A percentile compares a stretch with the other conserved stretches of the same genome.
Evolutionary conservation across 1,140 invertebrate species (phyloP).

Genomic region (Monomorium pharaonis): DNA sequence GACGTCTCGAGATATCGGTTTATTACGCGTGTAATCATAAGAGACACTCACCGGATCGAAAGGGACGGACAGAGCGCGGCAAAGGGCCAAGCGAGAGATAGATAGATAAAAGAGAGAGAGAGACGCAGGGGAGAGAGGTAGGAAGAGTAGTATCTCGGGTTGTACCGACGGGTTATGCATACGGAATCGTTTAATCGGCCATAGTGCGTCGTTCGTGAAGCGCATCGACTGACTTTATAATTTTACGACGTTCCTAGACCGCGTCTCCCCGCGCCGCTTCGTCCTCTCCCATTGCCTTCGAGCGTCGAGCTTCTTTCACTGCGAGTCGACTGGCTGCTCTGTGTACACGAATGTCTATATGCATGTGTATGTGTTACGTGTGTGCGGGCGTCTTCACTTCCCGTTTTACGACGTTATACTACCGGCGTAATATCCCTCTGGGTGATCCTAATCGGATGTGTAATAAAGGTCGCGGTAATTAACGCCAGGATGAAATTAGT

Average conservation of each 20-base stretch:
- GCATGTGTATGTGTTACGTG: not conserved
- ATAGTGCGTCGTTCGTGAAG: constrained; percentile 70
- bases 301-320: not conserved
- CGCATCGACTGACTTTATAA: constrained; percentile 77
- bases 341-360: not conserved
- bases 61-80: not conserved
- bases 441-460: constrained; percentile 79
- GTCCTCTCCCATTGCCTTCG: constrained; percentile 2
- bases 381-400: constrained; percentile 24
- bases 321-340: not conserved
- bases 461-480: constrained; percentile 82
- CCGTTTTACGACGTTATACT: constrained; percentile 76
- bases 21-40: constrained; percentile 61
- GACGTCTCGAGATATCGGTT: constrained; percentile 55
- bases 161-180: constrained; percentile 73
- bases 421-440: constrained; percentile 69
- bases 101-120: not conserved
- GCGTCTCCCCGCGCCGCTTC: constrained; percentile 26
- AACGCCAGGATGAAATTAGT: constrained; percentile 78
- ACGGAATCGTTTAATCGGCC: constrained; percentile 76
- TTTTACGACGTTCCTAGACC: constrained; percentile 77
- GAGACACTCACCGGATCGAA: constrained; percentile 5
- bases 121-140: constrained; percentile 14
- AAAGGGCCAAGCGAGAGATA: not conserved
- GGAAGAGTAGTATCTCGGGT: constrained; percentile 32